Evolutionary conservation across 1,140 invertebrate genomes (phyloP), one percentile per base, ranked within the genome.

Genomic region (Andrena cerasifolii): DNA sequence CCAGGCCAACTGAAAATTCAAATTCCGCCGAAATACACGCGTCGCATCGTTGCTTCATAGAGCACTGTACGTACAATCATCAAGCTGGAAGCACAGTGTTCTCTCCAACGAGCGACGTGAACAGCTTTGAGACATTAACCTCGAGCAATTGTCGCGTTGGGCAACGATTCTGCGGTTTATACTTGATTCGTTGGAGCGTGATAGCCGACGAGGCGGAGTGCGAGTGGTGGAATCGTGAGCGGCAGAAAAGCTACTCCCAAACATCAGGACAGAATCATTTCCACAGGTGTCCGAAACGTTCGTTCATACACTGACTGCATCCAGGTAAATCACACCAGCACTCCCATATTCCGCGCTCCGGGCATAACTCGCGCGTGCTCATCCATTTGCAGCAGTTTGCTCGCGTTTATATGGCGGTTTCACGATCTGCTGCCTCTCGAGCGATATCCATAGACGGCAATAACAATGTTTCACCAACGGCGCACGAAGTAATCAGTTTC

Each of bases 71-170:
- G 62, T 28, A 24, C 40, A 67, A 56, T 47, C 43, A 36, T 28
- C 26, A 26, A 47, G 56, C 24, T 0, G 21, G 43, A 24, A 51
- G 56, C 28, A 51, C 45, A 58, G 5, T 4, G n/a, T 75, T 75
- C 31, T 61, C 14, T 56, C 31, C 26, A n/a, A 45, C 16, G 36
- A 68, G 18, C 66, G 58, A 63, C 77, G 40, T 70, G 63, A 72
- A 80, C 75, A 65, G 82, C 73, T 84, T 80, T 71, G 70, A 85
- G 71, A 59, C 74, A 75, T 84, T 86, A 86, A 86, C 66, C 76
- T 81, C 81, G 47, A 71, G 76, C 26, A 28, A 71, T 72, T 62
- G 54, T 31, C 31, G 24, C 58, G 53, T 72, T 53, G 65, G 45
- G 70, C 45, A 79, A 75, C 65, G 26, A 66, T 65, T 79, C 18